Conservation (phyloP, 2,888 invertebrate species). For the Eueremaeus valkanovi region DNA sequence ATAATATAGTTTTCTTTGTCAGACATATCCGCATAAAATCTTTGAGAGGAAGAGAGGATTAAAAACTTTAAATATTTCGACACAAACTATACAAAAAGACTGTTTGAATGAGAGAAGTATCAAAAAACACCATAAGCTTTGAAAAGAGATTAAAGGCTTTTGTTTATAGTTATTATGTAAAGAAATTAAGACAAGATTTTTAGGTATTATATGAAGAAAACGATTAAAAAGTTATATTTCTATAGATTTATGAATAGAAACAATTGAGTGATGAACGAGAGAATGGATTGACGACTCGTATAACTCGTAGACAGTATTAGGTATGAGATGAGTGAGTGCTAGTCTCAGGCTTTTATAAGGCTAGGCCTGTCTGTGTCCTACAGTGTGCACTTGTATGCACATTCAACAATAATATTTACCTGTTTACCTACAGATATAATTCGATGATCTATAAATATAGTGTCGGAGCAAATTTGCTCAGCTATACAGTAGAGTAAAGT, state of each 20-base stretch:
- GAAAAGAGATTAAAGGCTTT: neutral
- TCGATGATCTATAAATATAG: slow-evolving; percentile 34
- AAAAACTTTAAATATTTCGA: slow-evolving; percentile 4
- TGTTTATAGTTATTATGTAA: slow-evolving; percentile 3
- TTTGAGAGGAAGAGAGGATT: neutral
- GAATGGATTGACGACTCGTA: neutral
- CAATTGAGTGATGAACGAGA: neutral
- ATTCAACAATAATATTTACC: slow-evolving; percentile 26
- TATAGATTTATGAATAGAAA: neutral
- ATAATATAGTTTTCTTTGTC: slow-evolving; percentile 27
- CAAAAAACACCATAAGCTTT: neutral
- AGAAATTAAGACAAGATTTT: slow-evolving; percentile 4
- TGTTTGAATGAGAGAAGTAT: neutral
- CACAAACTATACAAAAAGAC: neutral
- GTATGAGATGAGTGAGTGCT: neutral
- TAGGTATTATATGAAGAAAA: neutral
- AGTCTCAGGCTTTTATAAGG: slow-evolving; percentile 16
- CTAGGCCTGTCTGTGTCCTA: neutral
- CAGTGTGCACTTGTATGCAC: slow-evolving; percentile 1
- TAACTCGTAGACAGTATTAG: neutral
- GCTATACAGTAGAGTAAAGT: slow-evolving; percentile 14
- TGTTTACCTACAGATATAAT: slow-evolving; percentile 33
- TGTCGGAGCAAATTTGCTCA: slow-evolving; percentile 29
- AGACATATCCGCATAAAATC: neutral
- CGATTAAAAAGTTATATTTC: neutral